Percentiles rank a stretch among this genome's conserved stretches.
phyloP scores from a whole-genome alignment of 2,113 vertebrate species.

The Nipponia nippon region DNA sequence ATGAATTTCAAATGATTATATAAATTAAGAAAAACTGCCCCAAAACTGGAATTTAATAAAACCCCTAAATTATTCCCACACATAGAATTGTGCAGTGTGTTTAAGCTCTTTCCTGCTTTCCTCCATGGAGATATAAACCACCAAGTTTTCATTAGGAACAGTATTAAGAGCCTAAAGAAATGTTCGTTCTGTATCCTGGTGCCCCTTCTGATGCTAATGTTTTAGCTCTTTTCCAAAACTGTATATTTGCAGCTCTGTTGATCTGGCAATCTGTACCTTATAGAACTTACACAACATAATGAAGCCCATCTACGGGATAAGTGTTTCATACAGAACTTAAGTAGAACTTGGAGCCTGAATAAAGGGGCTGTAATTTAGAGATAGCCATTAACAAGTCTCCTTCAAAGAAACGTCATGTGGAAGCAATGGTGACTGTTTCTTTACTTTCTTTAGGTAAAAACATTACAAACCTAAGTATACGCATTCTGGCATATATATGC shows the following conservation, averaged over 20 bases:
- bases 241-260: neutral
- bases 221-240: neutral
- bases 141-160: neutral
- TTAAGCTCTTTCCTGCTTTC: neutral
- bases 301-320: neutral
- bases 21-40: neutral
- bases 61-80: neutral
- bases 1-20: neutral
- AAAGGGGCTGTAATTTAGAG: neutral
- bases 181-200: neutral
- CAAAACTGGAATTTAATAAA: neutral
- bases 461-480: neutral
- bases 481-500: neutral
- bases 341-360: neutral
- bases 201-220: neutral
- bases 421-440: neutral
- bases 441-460: neutral
- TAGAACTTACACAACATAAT: fast-evolving
- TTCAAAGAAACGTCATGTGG: neutral
- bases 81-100: neutral
- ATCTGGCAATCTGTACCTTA: neutral
- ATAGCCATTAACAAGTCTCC: neutral
- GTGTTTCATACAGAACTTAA: neutral
- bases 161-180: neutral
- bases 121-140: neutral